Evolutionary conservation across 1,140 invertebrate genomes (phyloP), one percentile per base, ranked within the genome.

Genomic region (Radopholus similis): DNA sequence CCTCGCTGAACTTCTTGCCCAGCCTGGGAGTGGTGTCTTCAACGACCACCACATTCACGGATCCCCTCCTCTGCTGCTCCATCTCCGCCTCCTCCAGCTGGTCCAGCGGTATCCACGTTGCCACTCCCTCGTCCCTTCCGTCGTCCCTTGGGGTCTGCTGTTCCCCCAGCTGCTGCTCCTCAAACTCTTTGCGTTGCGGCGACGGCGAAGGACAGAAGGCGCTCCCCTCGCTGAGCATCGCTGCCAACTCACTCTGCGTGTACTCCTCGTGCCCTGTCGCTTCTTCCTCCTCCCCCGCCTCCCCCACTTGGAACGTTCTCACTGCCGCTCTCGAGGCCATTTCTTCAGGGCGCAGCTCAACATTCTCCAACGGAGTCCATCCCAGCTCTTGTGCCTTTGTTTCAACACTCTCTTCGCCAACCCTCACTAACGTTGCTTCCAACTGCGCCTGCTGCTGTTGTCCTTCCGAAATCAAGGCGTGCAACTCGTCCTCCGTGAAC

Each of bases 321-420:
- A 44, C 37, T 13, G 18, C 18, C 38, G 11, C 38, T 1, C 38
- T n/a, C 38, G 18, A 11, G 18, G 18, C 38, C 13, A 32, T 49
- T 15, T n/a, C 15, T n/a, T 18, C 11, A 15, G 3, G 1, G 21
- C 47, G 37, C 49, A 34, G 4, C 30, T 49, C 49, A 28, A 62
- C 28, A 49, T 62, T 30, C 30, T 62, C 59, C 8, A 62, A 21
- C 21, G 59, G 59, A 21, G 4, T 47, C 59, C 59, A 62, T 47
- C 11, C 59, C 18, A 28, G 4, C 11, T 28, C 32, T 62, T 62
- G n/a, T n/a, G n/a, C n/a, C n/a, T n/a, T n/a, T n/a, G n/a, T n/a
- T n/a, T n/a, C n/a, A n/a, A n/a, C n/a, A n/a, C n/a, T n/a, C n/a
- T n/a, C n/a, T n/a, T n/a, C n/a, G n/a, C n/a, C n/a, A n/a, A n/a